Conservation (phyloP, 1,140 invertebrate genomes). For the Sinonovacula constricta region DNA sequence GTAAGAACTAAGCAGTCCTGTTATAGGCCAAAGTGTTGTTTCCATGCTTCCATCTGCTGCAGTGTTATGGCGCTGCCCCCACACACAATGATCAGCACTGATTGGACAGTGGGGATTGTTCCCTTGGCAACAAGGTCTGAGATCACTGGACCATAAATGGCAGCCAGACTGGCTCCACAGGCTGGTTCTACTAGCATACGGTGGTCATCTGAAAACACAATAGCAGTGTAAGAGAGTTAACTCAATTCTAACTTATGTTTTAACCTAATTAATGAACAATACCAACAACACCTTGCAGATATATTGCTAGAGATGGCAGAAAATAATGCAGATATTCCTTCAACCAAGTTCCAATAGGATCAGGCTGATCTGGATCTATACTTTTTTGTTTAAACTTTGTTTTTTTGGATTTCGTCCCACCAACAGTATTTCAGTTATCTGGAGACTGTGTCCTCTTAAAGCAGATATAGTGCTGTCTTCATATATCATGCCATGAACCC, state of each 20-base stretch:
- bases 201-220: conserved; percentile 75
- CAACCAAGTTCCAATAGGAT: neutral
- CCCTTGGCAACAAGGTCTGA: conserved; percentile 68
- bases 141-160: conserved; percentile 77
- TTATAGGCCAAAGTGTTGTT: conserved; percentile 65
- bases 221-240: no score
- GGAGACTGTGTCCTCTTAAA: no score
- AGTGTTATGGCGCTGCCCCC: conserved; percentile 79
- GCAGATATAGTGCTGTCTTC: no score
- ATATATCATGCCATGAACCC: no score
- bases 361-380: neutral
- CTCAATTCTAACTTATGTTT: no score
- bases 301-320: neutral
- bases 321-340: neutral
- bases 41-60: conserved; percentile 76
- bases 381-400: no score
- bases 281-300: neutral
- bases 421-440: no score
- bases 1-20: no score
- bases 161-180: conserved; percentile 80
- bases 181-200: conserved; percentile 80
- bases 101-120: conserved; percentile 63
- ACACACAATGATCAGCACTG: conserved; percentile 80
- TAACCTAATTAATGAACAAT: no score
- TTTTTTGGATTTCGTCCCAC: no score